phyloP scores from a whole-genome alignment of 1,140 invertebrate genomes.

The Drosophila suzukii region DNA sequence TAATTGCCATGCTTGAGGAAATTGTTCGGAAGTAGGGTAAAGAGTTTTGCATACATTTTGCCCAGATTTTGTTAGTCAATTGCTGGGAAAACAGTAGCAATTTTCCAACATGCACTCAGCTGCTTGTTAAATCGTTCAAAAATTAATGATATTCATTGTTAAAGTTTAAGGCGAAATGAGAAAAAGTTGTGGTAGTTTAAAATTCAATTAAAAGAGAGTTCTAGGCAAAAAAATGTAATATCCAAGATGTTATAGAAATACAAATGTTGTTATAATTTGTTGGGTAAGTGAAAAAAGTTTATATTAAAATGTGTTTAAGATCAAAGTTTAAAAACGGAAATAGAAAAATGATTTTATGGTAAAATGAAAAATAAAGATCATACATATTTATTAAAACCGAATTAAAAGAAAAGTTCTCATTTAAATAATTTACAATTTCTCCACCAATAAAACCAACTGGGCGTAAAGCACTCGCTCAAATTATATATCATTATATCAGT shows the following conservation, averaged over 20 bases:
- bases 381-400: not conserved
- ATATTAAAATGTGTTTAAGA: no score
- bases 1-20: slow-evolving; percentile 51
- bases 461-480: slow-evolving; percentile 28
- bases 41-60: slow-evolving; percentile 71
- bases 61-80: slow-evolving; percentile 62
- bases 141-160: slow-evolving; percentile 36
- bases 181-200: not conserved
- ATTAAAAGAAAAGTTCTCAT: not conserved
- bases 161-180: slow-evolving; percentile 5
- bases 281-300: not conserved
- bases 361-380: not conserved
- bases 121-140: slow-evolving; percentile 28
- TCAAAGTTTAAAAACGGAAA: no score
- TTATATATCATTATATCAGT: slow-evolving; percentile 41
- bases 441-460: slow-evolving; percentile 45
- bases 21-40: slow-evolving; percentile 44
- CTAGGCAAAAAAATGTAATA: not conserved
- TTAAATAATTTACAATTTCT: slow-evolving; percentile 12
- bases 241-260: not conserved
- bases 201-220: slow-evolving; percentile 4
- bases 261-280: no score
- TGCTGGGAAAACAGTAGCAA: slow-evolving; percentile 62
- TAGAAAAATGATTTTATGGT: no score
- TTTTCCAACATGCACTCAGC: slow-evolving; percentile 31